Conservation (phyloP, 2,797 vertebrate genomes). For the Eulemur rubriventer region DNA sequence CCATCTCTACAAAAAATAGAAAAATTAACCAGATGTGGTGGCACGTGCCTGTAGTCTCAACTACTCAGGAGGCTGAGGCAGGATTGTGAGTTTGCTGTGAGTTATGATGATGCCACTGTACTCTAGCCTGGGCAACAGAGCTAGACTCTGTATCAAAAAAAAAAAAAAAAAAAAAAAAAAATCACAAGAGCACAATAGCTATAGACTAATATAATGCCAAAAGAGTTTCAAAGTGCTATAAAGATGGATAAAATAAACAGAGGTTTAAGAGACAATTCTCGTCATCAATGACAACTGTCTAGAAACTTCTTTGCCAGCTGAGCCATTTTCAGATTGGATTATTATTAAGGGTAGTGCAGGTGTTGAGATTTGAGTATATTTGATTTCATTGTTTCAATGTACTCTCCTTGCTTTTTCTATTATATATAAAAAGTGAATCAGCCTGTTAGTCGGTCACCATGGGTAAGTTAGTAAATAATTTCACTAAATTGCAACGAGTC, state of each 20-base stretch:
- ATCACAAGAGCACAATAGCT: background rate
- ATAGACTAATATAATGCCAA: background rate
- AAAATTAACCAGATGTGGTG: background rate
- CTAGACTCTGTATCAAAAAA: background rate
- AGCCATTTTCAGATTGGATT: constrained; percentile 32
- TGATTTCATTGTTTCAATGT: background rate
- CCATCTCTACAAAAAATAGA: background rate
- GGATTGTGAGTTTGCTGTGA: background rate
- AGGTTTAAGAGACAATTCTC: background rate
- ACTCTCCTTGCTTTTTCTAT: constrained; percentile 1
- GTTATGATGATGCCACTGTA: background rate
- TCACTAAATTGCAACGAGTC: background rate
- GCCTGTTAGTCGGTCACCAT: background rate
- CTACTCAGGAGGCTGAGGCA: background rate
- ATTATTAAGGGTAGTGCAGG: background rate
- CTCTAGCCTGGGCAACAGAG: background rate
- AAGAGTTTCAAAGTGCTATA: background rate
- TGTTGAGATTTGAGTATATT: background rate
- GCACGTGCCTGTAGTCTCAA: background rate
- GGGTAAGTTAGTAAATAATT: background rate
- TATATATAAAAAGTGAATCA: background rate
- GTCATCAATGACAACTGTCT: background rate
- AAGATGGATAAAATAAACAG: constrained; percentile 4
- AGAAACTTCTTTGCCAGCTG: constrained; percentile 34
- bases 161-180: background rate